A percentile compares a stretch with the other conserved stretches of the same genome.
These are phyloP conservation scores for Psilopogon haemacephalus DNA, from an alignment of 2,113 vertebrate genomes.

Conservation along the genomic window DNA sequence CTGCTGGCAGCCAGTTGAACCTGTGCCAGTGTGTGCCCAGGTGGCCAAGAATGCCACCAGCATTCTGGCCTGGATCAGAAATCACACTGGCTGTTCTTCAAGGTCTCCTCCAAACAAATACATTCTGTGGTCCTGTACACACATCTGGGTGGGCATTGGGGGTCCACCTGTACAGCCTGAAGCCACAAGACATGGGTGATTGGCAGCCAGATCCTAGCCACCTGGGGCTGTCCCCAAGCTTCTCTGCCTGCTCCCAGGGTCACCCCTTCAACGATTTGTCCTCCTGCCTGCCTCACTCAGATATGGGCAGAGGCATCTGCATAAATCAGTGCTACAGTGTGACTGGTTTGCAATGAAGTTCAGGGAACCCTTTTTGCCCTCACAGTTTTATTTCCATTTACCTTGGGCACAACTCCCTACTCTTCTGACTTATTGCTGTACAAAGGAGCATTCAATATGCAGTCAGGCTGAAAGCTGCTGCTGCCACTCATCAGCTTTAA, in stretches of 20 bases:
- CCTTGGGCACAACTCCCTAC: not conserved
- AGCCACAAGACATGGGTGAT: fast-evolving
- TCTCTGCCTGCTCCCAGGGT: not conserved
- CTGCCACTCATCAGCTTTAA: conserved; percentile 30
- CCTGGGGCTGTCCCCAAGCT: not conserved
- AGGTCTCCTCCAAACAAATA: too few species aligned
- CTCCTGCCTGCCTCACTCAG: not conserved
- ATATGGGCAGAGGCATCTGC: not conserved
- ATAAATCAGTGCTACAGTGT: not conserved
- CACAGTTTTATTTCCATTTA: not conserved
- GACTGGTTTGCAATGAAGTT: not conserved
- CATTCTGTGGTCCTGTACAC: too few species aligned
- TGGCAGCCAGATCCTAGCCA: not conserved
- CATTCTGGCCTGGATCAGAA: too few species aligned
- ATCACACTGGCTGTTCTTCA: too few species aligned
- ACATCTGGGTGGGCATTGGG: not conserved
- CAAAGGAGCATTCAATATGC: conserved; percentile 32
- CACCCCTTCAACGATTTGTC: not conserved
- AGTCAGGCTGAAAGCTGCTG: conserved; percentile 36
- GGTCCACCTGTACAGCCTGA: fast-evolving
- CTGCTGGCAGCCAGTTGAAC: too few species aligned
- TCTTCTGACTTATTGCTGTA: conserved; percentile 20
- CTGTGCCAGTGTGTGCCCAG: too few species aligned
- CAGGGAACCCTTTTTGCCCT: not conserved
- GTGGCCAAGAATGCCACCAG: too few species aligned